Base-by-base conservation (phyloP, 2,113 vertebrate genomes). In the Pelusios castaneus region DNA sequence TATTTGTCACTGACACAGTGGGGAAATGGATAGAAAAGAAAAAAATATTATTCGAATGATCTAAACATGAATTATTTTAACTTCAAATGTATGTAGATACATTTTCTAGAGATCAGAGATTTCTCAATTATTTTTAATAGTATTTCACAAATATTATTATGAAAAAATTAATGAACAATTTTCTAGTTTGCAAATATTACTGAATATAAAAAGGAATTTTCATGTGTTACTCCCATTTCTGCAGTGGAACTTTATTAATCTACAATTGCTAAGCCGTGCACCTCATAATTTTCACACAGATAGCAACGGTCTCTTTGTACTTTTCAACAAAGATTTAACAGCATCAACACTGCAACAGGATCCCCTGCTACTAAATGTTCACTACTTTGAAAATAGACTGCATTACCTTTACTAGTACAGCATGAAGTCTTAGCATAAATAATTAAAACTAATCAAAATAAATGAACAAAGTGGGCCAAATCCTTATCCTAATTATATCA, bases 321-420 rank as follows among this genome's bases (percentile, higher is more conserved):
- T 88, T 87, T 78, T 94, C 94, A 94, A 78, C 78, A 75, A 95
- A 94, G 90, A 94, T 93, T 89, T 84, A 87, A 56, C 63, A 78
- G 63, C 38, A 10, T 84, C 94, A 94, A 84, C 90, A 84, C 77
- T 91, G 58, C 78, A 91, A 58, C 93, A 94, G 96, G 95, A 88
- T 92, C 92, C 85, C 93, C 80, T 94, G 95, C 94, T 91, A 84
- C 80, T 90, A 96, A 91, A 84, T 94, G 94, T 96, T 89, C 67
- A 84, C 78, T 94, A 91, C 92, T 90, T 95, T 89, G 92, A 95
- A 95, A 95, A 93, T 95, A 93, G 94, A 96, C 94, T 84, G 85
- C 29, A 85, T 90, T 84, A 88, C 82, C 88, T 89, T 94, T 94
- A 89, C 96, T 22, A 94, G 41, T 73, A 86, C 25, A 29, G 85